Percentiles rank a stretch among this genome's conserved stretches.
These are phyloP conservation scores for Spondyliosoma cantharus DNA, from an alignment of 2,797 vertebrate species.

Conservation along the genomic window DNA sequence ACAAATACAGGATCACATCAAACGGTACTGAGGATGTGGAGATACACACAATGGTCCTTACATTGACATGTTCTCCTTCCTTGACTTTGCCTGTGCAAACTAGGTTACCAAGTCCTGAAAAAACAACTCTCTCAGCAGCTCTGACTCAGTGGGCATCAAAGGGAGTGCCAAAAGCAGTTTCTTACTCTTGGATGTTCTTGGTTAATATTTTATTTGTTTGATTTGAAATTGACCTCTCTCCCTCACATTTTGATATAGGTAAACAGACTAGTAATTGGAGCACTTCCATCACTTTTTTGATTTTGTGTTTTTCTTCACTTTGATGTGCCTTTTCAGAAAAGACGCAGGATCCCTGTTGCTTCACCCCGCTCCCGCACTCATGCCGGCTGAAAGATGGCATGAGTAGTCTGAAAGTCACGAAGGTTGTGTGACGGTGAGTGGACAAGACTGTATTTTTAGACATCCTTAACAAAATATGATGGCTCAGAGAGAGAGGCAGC, in stretches of 20 bases:
- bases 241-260: conserved; percentile 56
- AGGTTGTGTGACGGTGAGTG: not conserved
- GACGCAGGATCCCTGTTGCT: not conserved
- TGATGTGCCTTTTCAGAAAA: conserved; percentile 26
- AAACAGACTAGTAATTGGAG: conserved; percentile 62
- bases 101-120: conserved; percentile 64
- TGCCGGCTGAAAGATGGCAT: not conserved
- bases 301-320: conserved; percentile 25
- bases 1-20: conserved; percentile 31
- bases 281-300: conserved; percentile 21
- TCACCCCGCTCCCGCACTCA: not conserved
- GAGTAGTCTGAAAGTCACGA: not conserved
- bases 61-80: conserved; percentile 59
- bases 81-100: conserved; percentile 71
- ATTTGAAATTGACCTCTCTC: conserved; percentile 70
- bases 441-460: conserved; percentile 8
- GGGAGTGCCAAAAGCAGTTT: conserved; percentile 74
- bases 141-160: conserved; percentile 73
- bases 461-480: not conserved
- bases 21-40: conserved; percentile 8
- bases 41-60: conserved; percentile 36
- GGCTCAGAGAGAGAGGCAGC: not conserved
- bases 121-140: conserved; percentile 59
- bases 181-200: conserved; percentile 64
- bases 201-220: conserved; percentile 79